Conservation (phyloP, 1,140 invertebrate genomes). For the Drosophila punjabiensis region DNA sequence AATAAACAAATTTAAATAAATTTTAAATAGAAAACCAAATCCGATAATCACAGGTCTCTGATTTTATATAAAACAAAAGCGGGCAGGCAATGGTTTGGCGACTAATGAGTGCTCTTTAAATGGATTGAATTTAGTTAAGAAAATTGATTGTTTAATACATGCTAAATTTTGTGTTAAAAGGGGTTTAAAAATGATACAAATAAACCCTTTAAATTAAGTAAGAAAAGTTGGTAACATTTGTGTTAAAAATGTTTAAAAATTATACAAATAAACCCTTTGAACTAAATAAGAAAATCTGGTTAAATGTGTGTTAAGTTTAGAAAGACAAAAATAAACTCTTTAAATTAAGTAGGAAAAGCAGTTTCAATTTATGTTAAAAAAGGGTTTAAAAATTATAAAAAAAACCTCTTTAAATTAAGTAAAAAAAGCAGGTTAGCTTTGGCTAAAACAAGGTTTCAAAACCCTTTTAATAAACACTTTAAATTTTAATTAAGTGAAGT, state of each 20-base stretch:
- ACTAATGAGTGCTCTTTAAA: constrained; percentile 19
- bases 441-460: too few species aligned
- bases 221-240: not conserved
- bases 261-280: too few species aligned
- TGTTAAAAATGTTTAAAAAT: too few species aligned
- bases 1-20: constrained; percentile 67
- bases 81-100: not conserved
- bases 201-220: not conserved
- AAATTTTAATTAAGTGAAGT: not conserved
- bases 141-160: not conserved
- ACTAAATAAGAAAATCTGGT: too few species aligned
- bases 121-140: not conserved
- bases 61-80: constrained; percentile 35
- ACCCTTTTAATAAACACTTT: not conserved
- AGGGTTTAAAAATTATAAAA: too few species aligned
- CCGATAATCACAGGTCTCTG: constrained; percentile 38
- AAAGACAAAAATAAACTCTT: too few species aligned
- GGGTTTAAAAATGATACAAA: too few species aligned
- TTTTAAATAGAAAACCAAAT: constrained; percentile 41
- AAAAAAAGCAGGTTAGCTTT: too few species aligned
- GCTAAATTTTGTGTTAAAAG: not conserved
- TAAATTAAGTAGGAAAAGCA: too few species aligned
- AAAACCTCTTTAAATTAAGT: too few species aligned
- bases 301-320: too few species aligned
- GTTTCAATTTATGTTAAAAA: too few species aligned